A percentile compares a stretch with the other conserved stretches of the same genome.
Conservation (phyloP, 2,888 invertebrate genomes). For the Hoplodrina ambigua region DNA sequence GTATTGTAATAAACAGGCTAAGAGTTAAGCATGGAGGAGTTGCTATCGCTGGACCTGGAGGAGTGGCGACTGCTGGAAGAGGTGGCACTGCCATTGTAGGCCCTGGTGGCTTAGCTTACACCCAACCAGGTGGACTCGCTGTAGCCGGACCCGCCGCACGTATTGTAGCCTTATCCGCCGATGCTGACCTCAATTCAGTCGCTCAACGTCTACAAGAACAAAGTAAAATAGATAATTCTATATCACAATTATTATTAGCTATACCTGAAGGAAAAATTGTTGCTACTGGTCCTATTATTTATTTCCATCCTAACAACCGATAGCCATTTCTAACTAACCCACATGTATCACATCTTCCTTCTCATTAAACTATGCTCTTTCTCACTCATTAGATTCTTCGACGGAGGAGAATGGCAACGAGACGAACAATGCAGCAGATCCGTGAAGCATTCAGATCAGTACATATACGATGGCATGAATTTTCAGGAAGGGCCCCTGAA, state of each 20-base stretch:
- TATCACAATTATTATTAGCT: conserved; percentile 82
- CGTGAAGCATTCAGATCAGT: conserved; percentile 71
- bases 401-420: conserved; percentile 68
- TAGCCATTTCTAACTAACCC: conserved; percentile 68
- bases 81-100: conserved; percentile 95
- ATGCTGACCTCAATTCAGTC: conserved; percentile 90
- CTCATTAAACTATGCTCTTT: conserved; percentile 73
- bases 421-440: conserved; percentile 65
- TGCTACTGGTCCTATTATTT: conserved; percentile 94
- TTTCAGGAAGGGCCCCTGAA: conserved; percentile 72
- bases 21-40: conserved; percentile 94
- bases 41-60: conserved; percentile 95
- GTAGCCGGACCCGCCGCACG: conserved; percentile 94
- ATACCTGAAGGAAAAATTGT: conserved; percentile 93
- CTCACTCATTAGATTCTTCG: conserved; percentile 82
- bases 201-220: conserved; percentile 83
- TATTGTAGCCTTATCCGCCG: conserved; percentile 92
- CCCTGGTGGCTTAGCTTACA: conserved; percentile 94
- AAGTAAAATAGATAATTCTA: conserved; percentile 78
- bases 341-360: conserved; percentile 53
- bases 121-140: conserved; percentile 93
- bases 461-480: conserved; percentile 77
- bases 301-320: conserved; percentile 89
- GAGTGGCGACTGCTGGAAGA: conserved; percentile 94
- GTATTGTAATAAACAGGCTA: conserved; percentile 92